Conservation (phyloP, 2,888 invertebrate species). For the Brachylomia viminalis region DNA sequence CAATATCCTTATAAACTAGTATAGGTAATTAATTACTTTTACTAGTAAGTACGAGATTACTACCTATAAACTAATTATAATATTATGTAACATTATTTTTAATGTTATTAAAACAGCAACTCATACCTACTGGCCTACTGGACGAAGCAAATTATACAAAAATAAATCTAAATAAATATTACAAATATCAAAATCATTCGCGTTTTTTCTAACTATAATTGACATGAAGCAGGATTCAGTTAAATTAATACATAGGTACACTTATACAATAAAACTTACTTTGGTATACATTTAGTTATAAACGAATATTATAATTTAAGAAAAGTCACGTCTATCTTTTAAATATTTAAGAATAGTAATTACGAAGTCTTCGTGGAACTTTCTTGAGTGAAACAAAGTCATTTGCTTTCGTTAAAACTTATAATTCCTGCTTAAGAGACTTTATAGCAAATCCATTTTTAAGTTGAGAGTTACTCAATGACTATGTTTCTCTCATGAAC, state of each 20-base stretch:
- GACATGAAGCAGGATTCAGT: conserved; percentile 87
- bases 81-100: conserved; percentile 71
- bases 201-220: conserved; percentile 86
- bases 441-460: not conserved
- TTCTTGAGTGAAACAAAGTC: conserved; percentile 24
- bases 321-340: conserved; percentile 65
- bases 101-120: conserved; percentile 69
- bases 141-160: conserved; percentile 70
- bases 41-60: conserved; percentile 80
- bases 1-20: conserved; percentile 74
- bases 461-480: not conserved
- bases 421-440: not conserved
- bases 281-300: conserved; percentile 74
- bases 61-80: conserved; percentile 71
- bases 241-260: conserved; percentile 72
- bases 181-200: conserved; percentile 78
- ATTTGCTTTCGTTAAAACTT: not conserved
- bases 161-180: conserved; percentile 73
- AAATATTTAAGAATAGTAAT: conserved; percentile 54
- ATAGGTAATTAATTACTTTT: conserved; percentile 63
- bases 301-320: conserved; percentile 62
- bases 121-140: conserved; percentile 71
- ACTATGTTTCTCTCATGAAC: conserved; percentile 38
- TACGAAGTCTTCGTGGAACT: conserved; percentile 24
- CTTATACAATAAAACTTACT: conserved; percentile 73